Base-by-base conservation (phyloP, 2,797 vertebrate genomes). In the Melanotaenia parkinsoni region DNA sequence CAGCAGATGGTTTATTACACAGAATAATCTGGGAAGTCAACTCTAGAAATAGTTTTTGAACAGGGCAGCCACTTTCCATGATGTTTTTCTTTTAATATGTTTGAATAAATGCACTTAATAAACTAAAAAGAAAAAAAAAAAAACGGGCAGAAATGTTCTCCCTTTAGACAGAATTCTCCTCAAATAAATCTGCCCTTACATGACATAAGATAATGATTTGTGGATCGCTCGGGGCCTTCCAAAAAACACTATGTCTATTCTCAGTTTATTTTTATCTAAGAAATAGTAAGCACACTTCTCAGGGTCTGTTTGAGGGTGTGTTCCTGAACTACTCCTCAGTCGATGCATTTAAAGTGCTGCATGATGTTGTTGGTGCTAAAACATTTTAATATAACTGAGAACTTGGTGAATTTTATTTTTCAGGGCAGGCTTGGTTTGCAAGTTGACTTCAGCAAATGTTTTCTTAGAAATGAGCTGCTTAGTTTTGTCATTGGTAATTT, bases 371-470 rank as follows among this genome's bases (percentile, higher is more conserved):
- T 65, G 63, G 16, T 65, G 63, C 33, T 37, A 16, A 65, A 54
- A 65, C 50, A 54, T 54, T 24, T 54, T 22, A 53, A 53, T 24
- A 33, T 9, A 22, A 65, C 33, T 54, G 63, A 54, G 33, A 54
- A 5, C 63, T 32, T 54, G 33, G 26, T 65, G 35, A 11, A 4
- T 14, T 13, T 28, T 35, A 53, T 65, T 38, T 64, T 26, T 65
- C 24, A 54, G 20, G 24, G 33, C 47, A 37, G 35, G n/a, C 50
- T 35, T 65, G n/a, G 14, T 14, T 11, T 30, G 35, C 47, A 65
- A 65, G 26, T 65, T 53, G 63, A 47, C n/a, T 65, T 24, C 14
- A 53, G 32, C 35, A 22, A 54, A 26, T 65, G 32, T 65, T 65
- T 43, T 18, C 20, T 1, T n/a, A 54, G 32, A 38, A 38, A 9